These are phyloP conservation scores for Oriolus oriolus DNA, from an alignment of 2,113 vertebrate species.

Conservation along the genomic window DNA sequence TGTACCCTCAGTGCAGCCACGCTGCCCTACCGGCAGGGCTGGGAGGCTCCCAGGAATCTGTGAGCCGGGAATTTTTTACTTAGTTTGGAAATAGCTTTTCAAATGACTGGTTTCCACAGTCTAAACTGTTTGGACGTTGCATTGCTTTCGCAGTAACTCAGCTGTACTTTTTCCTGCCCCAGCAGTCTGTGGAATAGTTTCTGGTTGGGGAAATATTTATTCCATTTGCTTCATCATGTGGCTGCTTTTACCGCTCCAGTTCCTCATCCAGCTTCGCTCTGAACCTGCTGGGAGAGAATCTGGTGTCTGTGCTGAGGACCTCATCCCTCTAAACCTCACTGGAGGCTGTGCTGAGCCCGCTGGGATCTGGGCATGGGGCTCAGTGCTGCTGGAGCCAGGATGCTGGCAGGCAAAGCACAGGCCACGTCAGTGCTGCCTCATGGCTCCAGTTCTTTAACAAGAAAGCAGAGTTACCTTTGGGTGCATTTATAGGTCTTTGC, in stretches of 20 bases:
- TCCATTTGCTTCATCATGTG: background rate
- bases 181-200: background rate
- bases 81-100: constrained; percentile 34
- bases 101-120: background rate
- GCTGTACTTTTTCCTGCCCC: background rate
- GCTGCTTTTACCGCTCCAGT: background rate
- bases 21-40: accelerated
- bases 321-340: background rate
- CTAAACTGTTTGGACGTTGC: constrained; percentile 2
- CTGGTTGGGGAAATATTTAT: background rate
- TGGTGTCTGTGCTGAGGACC: background rate
- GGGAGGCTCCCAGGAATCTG: background rate
- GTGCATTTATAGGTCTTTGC: background rate
- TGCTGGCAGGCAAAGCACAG: background rate
- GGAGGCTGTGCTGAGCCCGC: background rate
- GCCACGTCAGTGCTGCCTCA: background rate
- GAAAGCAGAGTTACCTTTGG: background rate
- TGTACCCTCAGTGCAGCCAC: background rate
- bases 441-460: background rate
- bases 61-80: background rate
- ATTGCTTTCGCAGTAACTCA: background rate
- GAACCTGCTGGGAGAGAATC: background rate
- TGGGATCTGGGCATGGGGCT: background rate
- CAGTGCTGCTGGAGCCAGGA: background rate
- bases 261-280: background rate